A percentile compares a stretch with the other conserved stretches of the same genome.
Evolutionary conservation across 2,113 vertebrate genomes (phyloP).

Genomic region (Vanacampus margaritifer): DNA sequence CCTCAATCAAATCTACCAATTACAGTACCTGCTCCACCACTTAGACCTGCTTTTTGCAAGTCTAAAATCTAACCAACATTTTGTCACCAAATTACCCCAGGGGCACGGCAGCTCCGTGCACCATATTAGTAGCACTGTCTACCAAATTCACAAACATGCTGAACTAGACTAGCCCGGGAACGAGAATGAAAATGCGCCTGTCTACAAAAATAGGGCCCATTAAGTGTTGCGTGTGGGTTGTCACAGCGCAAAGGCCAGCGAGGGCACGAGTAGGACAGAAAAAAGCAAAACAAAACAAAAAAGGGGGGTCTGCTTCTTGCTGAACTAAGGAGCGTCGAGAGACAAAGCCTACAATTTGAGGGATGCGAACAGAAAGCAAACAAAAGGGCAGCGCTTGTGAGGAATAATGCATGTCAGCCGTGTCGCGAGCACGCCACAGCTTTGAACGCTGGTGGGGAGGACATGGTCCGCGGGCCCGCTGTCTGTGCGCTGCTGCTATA

Average conservation of each 20-base stretch:
- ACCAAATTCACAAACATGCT: no score
- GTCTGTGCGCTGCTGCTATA: slow-evolving; percentile 66
- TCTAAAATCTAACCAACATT: no score
- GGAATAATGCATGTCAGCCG: slow-evolving; percentile 73
- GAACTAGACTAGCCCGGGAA: no score
- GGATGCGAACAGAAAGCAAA: slow-evolving; percentile 70
- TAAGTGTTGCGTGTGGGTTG: slow-evolving; percentile 9
- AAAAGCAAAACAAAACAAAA: slow-evolving; percentile 7
- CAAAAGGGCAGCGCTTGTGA: slow-evolving; percentile 71
- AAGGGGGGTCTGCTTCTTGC: background rate
- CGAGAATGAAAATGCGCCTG: no score
- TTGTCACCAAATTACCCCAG: no score
- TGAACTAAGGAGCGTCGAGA: slow-evolving; percentile 64
- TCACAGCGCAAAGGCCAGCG: slow-evolving; percentile 30
- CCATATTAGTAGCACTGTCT: no score
- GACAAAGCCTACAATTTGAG: slow-evolving; percentile 74
- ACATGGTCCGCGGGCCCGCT: slow-evolving; percentile 45
- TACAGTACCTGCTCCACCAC: no score
- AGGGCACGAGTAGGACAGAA: background rate
- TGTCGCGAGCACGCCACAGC: slow-evolving; percentile 58
- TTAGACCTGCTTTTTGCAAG: no score
- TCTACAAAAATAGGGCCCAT: no score
- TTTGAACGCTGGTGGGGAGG: slow-evolving; percentile 70
- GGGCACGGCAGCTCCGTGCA: no score
- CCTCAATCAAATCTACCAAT: no score